Base-by-base conservation (phyloP, 2,797 vertebrate genomes). In the Pempheris klunzingeri region DNA sequence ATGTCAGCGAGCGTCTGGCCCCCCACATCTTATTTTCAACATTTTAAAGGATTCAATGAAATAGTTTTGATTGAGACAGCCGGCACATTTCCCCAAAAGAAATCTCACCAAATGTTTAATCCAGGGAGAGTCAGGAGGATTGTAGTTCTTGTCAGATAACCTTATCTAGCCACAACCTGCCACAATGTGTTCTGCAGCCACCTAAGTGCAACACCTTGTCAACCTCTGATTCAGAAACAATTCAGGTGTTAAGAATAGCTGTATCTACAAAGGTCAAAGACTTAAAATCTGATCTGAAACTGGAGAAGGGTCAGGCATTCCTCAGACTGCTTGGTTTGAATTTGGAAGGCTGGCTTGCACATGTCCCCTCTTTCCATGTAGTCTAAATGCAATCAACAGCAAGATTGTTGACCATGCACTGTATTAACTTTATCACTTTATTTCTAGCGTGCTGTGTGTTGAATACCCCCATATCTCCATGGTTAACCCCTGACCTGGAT, bases 251-350 rank as follows among this genome's bases (percentile, higher is more conserved):
- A 81, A 81, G 83, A 83, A 85, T 86, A 87, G 86, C 77, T 46
- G n/a, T 80, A 64, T 86, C 88, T 83, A 84, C 53, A 80, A 85
- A 90, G 87, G 81, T 87, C 82, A 65, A 32, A 75, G n/a, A 66
- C 77, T 58, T 78, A 66, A 85, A 84, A 90, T 82, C 41, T 63
- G 80, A 87, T 85, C 69, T 87, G 85, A 83, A 90, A 90, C 59
- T 34, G 66, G 81, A 89, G 83, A 71, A n/a, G 79, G 30, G 62
- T 71, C 70, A 43, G 39, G 82, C 80, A 83, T 90, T 89, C 83
- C 83, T 72, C 62, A 28, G 41, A 69, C 71, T 64, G 72, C 67
- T 68, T 58, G 68, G 26, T 80, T 75, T 81, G 59, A 76, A 69
- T 77, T 44, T 78, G 43, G 74, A 47, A n/a, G 65, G 24, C 62